Evolutionary conservation across 2,888 invertebrate species (phyloP).

Genomic region (Nomada goodeniana): DNA sequence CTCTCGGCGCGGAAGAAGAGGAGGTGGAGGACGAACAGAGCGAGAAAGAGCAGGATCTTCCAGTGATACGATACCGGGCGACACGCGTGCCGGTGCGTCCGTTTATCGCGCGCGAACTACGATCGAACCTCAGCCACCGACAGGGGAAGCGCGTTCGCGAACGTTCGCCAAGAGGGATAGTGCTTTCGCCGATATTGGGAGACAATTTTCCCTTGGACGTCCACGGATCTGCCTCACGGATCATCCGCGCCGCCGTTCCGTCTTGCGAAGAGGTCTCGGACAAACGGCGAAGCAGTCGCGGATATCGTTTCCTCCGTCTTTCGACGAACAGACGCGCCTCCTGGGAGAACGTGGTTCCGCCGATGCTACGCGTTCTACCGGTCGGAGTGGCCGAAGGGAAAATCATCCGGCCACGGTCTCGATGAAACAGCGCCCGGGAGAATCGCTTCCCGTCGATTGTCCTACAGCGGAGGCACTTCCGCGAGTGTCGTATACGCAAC

Average conservation of each 20-base stretch:
- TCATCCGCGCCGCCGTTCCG: too few species aligned
- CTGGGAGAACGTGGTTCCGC: constrained; percentile 19
- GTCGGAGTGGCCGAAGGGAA: background rate
- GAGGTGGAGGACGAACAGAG: constrained; percentile 56
- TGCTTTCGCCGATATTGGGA: too few species aligned
- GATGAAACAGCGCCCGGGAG: background rate
- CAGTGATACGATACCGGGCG: constrained; percentile 70
- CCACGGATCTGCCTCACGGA: background rate
- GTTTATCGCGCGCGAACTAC: constrained; percentile 61
- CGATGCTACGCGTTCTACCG: constrained; percentile 46
- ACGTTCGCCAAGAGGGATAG: background rate
- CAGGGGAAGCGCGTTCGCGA: constrained; percentile 50
- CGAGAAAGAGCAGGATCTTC: constrained; percentile 68
- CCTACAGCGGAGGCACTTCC: constrained; percentile 28
- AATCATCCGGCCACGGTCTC: background rate
- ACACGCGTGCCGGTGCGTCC: constrained; percentile 70
- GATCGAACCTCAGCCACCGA: constrained; percentile 53
- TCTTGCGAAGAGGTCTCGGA: background rate
- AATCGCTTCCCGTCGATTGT: background rate
- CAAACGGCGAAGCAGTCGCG: background rate
- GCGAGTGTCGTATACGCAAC: constrained; percentile 23
- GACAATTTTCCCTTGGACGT: background rate
- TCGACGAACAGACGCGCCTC: background rate
- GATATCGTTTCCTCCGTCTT: constrained; percentile 19
- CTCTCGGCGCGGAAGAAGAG: constrained; percentile 23